Base-by-base conservation (phyloP, 1,140 invertebrate species). In the Drosophila lacteicornis region DNA sequence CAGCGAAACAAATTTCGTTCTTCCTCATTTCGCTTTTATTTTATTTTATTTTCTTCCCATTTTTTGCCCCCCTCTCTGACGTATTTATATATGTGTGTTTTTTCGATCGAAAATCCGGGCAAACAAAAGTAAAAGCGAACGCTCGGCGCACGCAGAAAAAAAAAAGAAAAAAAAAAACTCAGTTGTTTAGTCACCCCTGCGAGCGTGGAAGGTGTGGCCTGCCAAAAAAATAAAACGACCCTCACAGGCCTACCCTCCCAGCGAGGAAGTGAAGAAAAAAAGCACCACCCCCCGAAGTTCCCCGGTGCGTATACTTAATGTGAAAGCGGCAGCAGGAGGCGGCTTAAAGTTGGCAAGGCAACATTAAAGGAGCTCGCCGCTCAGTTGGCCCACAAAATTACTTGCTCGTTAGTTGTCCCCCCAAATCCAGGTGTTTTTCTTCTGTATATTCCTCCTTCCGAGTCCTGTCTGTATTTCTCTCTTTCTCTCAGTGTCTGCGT, bases 111-210 rank as follows among this genome's bases (percentile, higher is more conserved):
- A 88, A 88, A 88, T 90, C 80, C 73, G 63, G 62, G 85, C 85
- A 91, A 91, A 90, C 82, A 91, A 91, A 91, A 91, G 84, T 91
- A 87, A 91, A 91, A 91, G 84, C 81, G 66, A 77, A 75, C 62
- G 63, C 67, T 40, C 66, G 58, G 69, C 66, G 75, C 81, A 75
- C 49, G 59, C 65, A 81, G 53, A 4, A 25, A 49, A 51, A 4
- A 25, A 49, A 51, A 49, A 51, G 42, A 56, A 56, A 68, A 70
- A 19, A 50, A 27, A 62, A 27, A 62, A 59, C 65, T 77, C 70
- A 79, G 82, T 78, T 82, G 67, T 75, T 70, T 65, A 87, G 83
- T 91, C 91, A 92, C 91, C 91, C 91, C 87, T 86, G 85, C 45
- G 49, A 68, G 40, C n/a, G 25, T 43, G 65, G 88, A 92, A 92